A percentile compares a stretch with the other conserved stretches of the same genome.
Evolutionary conservation across 2,888 invertebrate genomes (phyloP).

Genomic region (Crioceris asparagi): DNA sequence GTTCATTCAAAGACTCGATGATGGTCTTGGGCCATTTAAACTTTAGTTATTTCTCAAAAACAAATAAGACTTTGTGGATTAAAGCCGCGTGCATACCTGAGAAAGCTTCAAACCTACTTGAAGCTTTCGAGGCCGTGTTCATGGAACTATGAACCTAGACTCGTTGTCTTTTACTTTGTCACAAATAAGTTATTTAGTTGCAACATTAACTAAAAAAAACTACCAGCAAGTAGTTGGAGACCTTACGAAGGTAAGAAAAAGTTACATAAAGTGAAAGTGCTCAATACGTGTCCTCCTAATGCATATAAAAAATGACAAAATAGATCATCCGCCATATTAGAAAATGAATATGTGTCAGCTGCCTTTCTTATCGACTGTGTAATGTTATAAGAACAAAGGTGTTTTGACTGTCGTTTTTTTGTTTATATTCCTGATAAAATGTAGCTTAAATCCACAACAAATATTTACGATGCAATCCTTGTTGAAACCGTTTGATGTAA

Average conservation of each 20-base stretch:
- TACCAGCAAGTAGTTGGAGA: constrained; percentile 82
- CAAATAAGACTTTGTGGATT: constrained; percentile 38
- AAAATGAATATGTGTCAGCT: constrained; percentile 9
- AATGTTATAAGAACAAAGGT: constrained; percentile 29
- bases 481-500: constrained; percentile 12
- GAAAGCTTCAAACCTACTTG: constrained; percentile 90
- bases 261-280: constrained; percentile 6
- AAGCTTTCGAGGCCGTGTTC: constrained; percentile 81
- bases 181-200: constrained; percentile 96
- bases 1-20: constrained; percentile 36
- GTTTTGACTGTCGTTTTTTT: constrained; percentile 30
- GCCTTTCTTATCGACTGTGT: constrained; percentile 26
- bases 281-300: constrained; percentile 9
- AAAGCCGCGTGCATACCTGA: constrained; percentile 63
- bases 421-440: constrained; percentile 21
- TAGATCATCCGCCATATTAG: constrained; percentile 27
- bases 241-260: constrained; percentile 74
- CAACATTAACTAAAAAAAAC: constrained; percentile 92
- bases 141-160: constrained; percentile 98
- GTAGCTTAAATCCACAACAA: constrained; percentile 18
- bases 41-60: constrained; percentile 36
- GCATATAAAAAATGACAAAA: constrained; percentile 22
- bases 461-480: constrained; percentile 11
- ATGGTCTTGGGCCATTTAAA: constrained; percentile 41
- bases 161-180: constrained; percentile 97